Conservation (phyloP, 2,797 vertebrate species). For the Myotis findleyi region DNA sequence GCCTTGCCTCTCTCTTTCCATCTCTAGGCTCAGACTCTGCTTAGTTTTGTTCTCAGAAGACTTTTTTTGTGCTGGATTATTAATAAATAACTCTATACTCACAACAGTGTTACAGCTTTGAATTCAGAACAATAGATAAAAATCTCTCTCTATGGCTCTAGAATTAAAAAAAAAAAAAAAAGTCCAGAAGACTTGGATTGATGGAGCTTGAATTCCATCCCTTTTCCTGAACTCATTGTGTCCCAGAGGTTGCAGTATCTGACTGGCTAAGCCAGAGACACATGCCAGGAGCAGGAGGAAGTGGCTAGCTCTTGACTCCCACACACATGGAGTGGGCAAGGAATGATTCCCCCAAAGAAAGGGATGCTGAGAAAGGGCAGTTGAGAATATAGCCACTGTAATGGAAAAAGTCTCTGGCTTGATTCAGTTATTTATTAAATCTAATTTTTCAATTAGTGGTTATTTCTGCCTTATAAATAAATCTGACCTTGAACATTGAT, state of each 20-base stretch:
- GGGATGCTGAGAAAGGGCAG: background rate
- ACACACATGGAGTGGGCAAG: background rate
- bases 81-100: background rate
- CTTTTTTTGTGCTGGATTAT: background rate
- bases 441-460: background rate
- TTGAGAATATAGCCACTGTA: background rate
- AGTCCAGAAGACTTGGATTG: background rate
- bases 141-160: background rate
- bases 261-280: background rate
- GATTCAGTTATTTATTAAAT: constrained; percentile 16
- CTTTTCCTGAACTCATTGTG: background rate
- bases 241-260: background rate
- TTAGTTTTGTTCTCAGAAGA: constrained; percentile 2
- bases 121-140: background rate
- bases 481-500: background rate
- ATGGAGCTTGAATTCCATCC: background rate
- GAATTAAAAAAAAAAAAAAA: background rate
- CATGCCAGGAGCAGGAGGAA: background rate
- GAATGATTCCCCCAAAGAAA: background rate
- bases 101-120: background rate
- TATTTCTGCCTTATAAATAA: constrained; percentile 50
- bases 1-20: background rate
- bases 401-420: background rate
- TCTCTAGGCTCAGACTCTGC: background rate
- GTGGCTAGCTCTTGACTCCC: background rate